These are phyloP conservation scores for Spodoptera exigua DNA, from an alignment of 2,888 invertebrate genomes.

Conservation along the genomic window DNA sequence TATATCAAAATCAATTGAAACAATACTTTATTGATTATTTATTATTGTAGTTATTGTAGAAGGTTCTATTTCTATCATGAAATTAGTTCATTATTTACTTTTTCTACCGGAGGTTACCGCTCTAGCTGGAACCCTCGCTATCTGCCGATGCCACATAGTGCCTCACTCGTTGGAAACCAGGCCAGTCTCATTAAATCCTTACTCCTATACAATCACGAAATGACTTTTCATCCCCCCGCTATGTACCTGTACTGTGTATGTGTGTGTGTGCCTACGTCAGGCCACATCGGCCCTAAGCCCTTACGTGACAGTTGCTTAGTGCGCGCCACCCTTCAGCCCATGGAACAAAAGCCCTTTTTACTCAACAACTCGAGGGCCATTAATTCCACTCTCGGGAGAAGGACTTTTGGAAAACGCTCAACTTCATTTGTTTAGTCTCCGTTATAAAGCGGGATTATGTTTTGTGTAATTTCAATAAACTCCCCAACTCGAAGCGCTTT, in stretches of 20 bases:
- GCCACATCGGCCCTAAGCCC: slow-evolving; percentile 17
- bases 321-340: slow-evolving; percentile 55
- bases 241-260: too few relatives aligned
- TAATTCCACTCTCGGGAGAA: slow-evolving; percentile 57
- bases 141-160: not conserved
- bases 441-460: slow-evolving; percentile 57
- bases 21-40: too few relatives aligned
- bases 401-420: slow-evolving; percentile 62
- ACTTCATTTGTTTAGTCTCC: slow-evolving; percentile 66
- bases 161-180: slow-evolving; percentile 28
- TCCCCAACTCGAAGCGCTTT: slow-evolving; percentile 43
- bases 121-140: too few relatives aligned
- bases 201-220: slow-evolving; percentile 36
- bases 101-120: too few relatives aligned
- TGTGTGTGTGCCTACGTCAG: too few relatives aligned
- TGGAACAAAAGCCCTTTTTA: slow-evolving; percentile 66
- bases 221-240: slow-evolving; percentile 44
- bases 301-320: slow-evolving; percentile 59
- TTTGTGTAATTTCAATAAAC: slow-evolving; percentile 60
- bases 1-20: too few relatives aligned
- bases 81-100: not conserved
- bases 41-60: too few relatives aligned
- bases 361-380: slow-evolving; percentile 57
- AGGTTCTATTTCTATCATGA: too few relatives aligned
- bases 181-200: slow-evolving; percentile 52